Percentiles rank a stretch among this genome's conserved stretches.
phyloP scores from a whole-genome alignment of 2,888 invertebrate genomes.

The Thereva unica region DNA sequence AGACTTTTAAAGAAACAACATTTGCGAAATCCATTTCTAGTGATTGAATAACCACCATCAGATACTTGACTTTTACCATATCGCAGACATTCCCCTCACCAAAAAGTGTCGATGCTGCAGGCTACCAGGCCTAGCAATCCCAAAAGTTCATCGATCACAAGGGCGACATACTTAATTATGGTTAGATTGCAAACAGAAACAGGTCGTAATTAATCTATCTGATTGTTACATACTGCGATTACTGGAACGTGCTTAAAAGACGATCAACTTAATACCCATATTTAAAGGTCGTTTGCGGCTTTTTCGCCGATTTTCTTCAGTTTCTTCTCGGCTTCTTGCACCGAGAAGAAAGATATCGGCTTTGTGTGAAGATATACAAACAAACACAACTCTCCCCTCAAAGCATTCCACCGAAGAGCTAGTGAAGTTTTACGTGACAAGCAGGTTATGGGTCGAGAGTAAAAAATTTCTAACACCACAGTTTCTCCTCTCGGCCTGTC shows the following conservation, averaged over 20 bases:
- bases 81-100: no score
- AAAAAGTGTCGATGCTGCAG: no score
- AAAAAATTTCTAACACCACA: slow-evolving; percentile 10
- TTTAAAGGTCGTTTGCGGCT: slow-evolving; percentile 20
- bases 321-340: no score
- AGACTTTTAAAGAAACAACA: no score
- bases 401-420: not conserved
- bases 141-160: slow-evolving; percentile 27
- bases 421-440: slow-evolving; percentile 13
- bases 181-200: slow-evolving; percentile 6
- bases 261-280: not conserved
- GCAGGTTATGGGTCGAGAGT: slow-evolving; percentile 28
- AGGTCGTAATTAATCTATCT: slow-evolving; percentile 9
- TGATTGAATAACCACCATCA: no score
- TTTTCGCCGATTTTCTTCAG: not conserved
- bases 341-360: no score
- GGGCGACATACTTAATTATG: slow-evolving; percentile 5
- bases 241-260: slow-evolving; percentile 21
- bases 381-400: no score
- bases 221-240: slow-evolving; percentile 16
- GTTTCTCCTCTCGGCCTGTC: slow-evolving; percentile 15
- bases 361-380: no score
- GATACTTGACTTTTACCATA: no score
- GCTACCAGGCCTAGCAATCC: slow-evolving; percentile 1
- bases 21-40: no score